Conservation (phyloP, 1,140 invertebrate genomes). For the Formica selysi region DNA sequence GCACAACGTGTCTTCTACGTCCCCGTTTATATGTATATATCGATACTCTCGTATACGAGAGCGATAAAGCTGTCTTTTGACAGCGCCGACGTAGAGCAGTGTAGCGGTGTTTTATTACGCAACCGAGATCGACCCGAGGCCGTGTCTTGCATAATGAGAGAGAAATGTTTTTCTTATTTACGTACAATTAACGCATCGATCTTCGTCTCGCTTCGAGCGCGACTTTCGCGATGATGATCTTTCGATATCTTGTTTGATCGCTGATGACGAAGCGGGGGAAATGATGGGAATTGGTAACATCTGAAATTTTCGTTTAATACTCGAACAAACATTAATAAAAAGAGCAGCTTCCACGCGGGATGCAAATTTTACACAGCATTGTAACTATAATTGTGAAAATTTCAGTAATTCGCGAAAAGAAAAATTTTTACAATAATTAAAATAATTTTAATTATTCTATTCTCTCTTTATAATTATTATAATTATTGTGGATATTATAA, state of each 20-base stretch:
- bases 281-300: neutral
- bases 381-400: neutral
- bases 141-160: slow-evolving; percentile 49
- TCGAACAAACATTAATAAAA: neutral
- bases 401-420: neutral
- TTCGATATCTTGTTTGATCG: slow-evolving; percentile 6
- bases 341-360: neutral
- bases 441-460: neutral
- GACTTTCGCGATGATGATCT: slow-evolving; percentile 38
- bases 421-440: neutral
- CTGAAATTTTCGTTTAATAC: neutral
- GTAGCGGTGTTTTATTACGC: slow-evolving; percentile 34
- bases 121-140: slow-evolving; percentile 16
- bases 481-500: slow-evolving; percentile 26
- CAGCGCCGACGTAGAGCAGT: neutral
- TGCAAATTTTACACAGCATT: neutral
- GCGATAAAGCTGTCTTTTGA: slow-evolving; percentile 35
- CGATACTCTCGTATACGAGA: slow-evolving; percentile 26
- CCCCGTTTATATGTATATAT: slow-evolving; percentile 7
- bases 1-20: neutral
- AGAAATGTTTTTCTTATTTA: slow-evolving; percentile 37
- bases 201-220: slow-evolving; percentile 10
- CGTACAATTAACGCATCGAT: slow-evolving; percentile 47
- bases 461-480: neutral
- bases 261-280: neutral